These are phyloP conservation scores for Bellardia pandia DNA, from an alignment of 2,888 invertebrate genomes.

Conservation along the genomic window DNA sequence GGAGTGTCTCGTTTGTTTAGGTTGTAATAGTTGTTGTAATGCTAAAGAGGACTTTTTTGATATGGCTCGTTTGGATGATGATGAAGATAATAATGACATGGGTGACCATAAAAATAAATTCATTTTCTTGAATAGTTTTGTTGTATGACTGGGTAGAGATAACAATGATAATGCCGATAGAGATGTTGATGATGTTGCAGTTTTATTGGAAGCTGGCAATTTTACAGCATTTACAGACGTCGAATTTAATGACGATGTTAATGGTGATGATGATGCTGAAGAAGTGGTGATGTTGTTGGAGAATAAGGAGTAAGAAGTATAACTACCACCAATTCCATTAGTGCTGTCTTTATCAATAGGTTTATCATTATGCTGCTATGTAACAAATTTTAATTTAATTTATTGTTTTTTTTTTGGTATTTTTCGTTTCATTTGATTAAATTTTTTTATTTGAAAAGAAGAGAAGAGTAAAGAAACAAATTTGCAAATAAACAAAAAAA, in stretches of 20 bases:
- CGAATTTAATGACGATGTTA: conserved; percentile 24
- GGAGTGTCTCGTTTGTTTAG: conserved; percentile 22
- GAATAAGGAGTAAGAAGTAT: conserved; percentile 67
- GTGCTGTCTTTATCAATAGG: conserved; percentile 54
- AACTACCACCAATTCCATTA: conserved; percentile 72
- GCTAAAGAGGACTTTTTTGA: conserved; percentile 54
- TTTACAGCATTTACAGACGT: conserved; percentile 50
- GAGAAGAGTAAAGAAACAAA: conserved; percentile 39
- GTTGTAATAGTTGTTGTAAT: conserved; percentile 18
- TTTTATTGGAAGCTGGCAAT: conserved; percentile 68
- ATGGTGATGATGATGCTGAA: conserved; percentile 49
- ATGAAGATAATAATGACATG: conserved; percentile 72
- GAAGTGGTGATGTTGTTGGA: conserved; percentile 52
- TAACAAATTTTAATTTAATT: not conserved
- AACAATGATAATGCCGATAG: conserved; percentile 44
- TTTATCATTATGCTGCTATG: conserved; percentile 68
- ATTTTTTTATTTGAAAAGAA: conserved; percentile 22
- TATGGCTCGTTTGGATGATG: conserved; percentile 68
- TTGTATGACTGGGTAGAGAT: conserved; percentile 58
- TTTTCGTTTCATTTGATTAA: not conserved
- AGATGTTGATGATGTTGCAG: conserved; percentile 42
- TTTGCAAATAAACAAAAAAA: conserved; percentile 31
- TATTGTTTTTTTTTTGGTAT: not conserved
- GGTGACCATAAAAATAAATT: conserved; percentile 76
- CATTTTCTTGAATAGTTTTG: conserved; percentile 73